Percentiles rank a stretch among this genome's conserved stretches.
These are phyloP conservation scores for Xiphophorus birchmanni DNA, from an alignment of 2,797 vertebrate genomes.

Conservation along the genomic window DNA sequence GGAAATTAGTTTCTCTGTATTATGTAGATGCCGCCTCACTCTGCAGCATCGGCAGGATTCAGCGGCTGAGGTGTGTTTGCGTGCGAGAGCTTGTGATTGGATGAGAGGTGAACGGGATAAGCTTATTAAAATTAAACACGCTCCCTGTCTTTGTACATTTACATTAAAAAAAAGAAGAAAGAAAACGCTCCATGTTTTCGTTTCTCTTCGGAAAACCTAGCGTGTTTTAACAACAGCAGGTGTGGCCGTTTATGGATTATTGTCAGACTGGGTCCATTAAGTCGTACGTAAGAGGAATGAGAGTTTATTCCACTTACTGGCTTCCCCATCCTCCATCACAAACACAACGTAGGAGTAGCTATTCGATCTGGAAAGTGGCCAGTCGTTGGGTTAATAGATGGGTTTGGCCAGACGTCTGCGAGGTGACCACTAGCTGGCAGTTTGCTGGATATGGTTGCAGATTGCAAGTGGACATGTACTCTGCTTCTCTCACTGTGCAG, in stretches of 20 bases:
- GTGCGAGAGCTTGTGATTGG: constrained; percentile 5
- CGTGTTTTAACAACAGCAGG: constrained; percentile 29
- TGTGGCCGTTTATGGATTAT: constrained; percentile 24
- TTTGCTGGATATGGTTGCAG: constrained; percentile 64
- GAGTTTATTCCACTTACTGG: constrained; percentile 40
- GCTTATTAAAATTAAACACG: constrained; percentile 25
- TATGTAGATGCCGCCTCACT: constrained; percentile 71
- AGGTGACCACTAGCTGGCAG: constrained; percentile 79
- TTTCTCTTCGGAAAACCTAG: constrained; percentile 1
- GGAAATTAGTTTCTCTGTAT: constrained; percentile 78
- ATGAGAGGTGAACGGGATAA: constrained; percentile 22
- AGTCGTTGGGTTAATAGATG: constrained; percentile 75
- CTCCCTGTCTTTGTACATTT: background rate
- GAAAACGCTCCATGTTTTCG: background rate
- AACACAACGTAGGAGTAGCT: constrained; percentile 61
- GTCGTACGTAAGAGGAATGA: constrained; percentile 44
- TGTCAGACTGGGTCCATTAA: constrained; percentile 32
- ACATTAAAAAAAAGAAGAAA: background rate
- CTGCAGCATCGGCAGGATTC: constrained; percentile 67
- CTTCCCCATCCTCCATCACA: constrained; percentile 29
- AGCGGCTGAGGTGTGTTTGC: constrained; percentile 17
- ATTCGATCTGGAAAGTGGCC: constrained; percentile 68
- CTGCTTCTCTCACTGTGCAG: constrained; percentile 66
- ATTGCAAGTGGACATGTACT: constrained; percentile 73
- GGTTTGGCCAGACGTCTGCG: constrained; percentile 78